These are phyloP conservation scores for Silurus lanzhouensis DNA, from an alignment of 2,797 vertebrate species.

Conservation along the genomic window DNA sequence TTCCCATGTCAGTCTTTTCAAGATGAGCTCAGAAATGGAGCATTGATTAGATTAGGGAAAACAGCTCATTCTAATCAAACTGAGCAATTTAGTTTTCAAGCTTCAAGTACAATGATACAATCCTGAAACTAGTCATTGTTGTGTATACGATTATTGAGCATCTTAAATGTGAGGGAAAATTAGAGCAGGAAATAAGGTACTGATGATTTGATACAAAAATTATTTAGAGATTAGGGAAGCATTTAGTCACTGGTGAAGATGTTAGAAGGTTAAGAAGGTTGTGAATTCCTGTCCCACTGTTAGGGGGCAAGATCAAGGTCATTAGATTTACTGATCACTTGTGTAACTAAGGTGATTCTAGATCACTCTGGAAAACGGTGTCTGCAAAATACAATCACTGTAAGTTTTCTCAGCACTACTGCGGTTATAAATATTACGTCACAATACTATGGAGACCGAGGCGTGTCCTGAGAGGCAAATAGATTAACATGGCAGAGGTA, in stretches of 20 bases:
- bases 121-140: not conserved
- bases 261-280: too few species aligned
- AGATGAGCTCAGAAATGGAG: not conserved
- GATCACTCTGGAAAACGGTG: too few species aligned
- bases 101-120: conserved; percentile 3
- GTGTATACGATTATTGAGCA: not conserved
- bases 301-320: too few species aligned
- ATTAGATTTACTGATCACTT: too few species aligned
- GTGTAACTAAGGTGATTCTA: too few species aligned
- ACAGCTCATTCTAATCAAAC: conserved; percentile 17
- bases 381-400: too few species aligned
- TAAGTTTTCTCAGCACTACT: not conserved
- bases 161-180: not conserved
- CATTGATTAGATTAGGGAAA: not conserved
- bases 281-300: too few species aligned
- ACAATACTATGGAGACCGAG: too few species aligned
- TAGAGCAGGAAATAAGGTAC: not conserved
- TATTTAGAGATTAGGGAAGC: not conserved
- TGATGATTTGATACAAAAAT: not conserved
- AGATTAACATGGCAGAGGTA: too few species aligned
- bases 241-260: too few species aligned
- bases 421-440: too few species aligned
- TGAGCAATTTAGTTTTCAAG: not conserved
- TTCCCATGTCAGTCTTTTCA: not conserved
- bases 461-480: too few species aligned